These are phyloP conservation scores for Loripinus fragilis DNA, from an alignment of 2,888 invertebrate genomes.

Conservation along the genomic window DNA sequence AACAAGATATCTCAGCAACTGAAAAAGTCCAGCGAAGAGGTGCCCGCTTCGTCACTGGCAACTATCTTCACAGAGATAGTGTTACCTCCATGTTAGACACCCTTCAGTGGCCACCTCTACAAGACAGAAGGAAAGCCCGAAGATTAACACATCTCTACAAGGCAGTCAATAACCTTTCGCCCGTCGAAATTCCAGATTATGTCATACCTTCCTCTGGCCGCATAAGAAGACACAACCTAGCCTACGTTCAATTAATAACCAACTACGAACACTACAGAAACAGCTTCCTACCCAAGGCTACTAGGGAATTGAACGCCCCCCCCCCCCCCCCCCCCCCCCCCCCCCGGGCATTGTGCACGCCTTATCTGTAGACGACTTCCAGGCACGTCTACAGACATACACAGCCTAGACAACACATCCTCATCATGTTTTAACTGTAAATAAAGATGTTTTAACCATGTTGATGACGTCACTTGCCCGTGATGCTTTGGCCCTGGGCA, in stretches of 20 bases:
- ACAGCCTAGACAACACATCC: conserved; percentile 21
- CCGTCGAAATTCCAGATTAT: no score
- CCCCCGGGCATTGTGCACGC: no score
- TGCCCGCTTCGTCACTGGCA: conserved; percentile 17
- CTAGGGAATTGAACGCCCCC: conserved; percentile 19
- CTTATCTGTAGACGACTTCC: conserved; percentile 24
- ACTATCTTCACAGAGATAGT: conserved; percentile 27
- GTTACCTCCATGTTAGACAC: conserved; percentile 26
- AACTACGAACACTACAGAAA: conserved; percentile 22
- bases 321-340: no score
- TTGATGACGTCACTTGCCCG: conserved; percentile 13
- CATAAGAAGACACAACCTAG: no score
- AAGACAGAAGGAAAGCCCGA: not conserved
- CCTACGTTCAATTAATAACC: no score
- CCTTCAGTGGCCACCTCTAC: conserved; percentile 13
- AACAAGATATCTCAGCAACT: not conserved
- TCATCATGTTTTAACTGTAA: conserved; percentile 21
- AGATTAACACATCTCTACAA: not conserved
- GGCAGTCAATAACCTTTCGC: not conserved
- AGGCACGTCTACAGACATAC: conserved; percentile 18
- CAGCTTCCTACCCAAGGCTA: conserved; percentile 26
- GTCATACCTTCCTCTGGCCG: no score
- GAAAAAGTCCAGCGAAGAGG: conserved; percentile 1
- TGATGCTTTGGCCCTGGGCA: conserved; percentile 9
- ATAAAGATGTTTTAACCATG: not conserved